Conservation (phyloP, 2,888 invertebrate genomes). For the Suillia variegata region DNA sequence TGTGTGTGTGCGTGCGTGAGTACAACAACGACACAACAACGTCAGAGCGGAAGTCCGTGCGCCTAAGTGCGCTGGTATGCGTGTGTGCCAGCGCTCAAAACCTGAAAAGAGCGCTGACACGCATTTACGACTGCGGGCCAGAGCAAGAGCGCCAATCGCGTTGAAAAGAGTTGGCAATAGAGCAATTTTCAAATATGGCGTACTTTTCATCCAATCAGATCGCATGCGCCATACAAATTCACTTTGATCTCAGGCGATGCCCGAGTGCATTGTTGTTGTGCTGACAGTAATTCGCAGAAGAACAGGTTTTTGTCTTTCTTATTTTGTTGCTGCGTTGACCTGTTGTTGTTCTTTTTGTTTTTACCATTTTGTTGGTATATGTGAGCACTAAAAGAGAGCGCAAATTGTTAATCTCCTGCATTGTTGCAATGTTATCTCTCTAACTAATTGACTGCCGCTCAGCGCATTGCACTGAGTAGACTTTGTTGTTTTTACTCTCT, state of each 20-base stretch:
- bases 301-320: constrained; percentile 40
- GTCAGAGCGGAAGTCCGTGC: not conserved
- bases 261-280: too few species aligned
- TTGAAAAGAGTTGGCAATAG: constrained; percentile 41
- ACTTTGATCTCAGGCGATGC: not conserved
- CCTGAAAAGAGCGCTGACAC: constrained; percentile 35
- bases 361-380: too few species aligned
- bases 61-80: not conserved
- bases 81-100: constrained; percentile 22
- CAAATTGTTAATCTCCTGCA: too few species aligned
- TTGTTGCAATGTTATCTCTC: too few species aligned
- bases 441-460: not conserved
- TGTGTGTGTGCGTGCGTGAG: not conserved
- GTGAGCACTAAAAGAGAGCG: too few species aligned
- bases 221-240: constrained; percentile 54
- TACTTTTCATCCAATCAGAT: constrained; percentile 59
- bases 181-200: constrained; percentile 61
- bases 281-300: too few species aligned
- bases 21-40: not conserved
- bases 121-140: constrained; percentile 21
- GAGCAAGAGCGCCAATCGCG: constrained; percentile 29
- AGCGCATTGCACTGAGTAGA: constrained; percentile 8
- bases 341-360: not conserved
- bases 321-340: constrained; percentile 7
- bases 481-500: too few species aligned